Percentiles rank a stretch among this genome's conserved stretches.
These are phyloP conservation scores for Rousettus leschenaultii DNA, from an alignment of 2,113 vertebrate species.

Conservation along the genomic window DNA sequence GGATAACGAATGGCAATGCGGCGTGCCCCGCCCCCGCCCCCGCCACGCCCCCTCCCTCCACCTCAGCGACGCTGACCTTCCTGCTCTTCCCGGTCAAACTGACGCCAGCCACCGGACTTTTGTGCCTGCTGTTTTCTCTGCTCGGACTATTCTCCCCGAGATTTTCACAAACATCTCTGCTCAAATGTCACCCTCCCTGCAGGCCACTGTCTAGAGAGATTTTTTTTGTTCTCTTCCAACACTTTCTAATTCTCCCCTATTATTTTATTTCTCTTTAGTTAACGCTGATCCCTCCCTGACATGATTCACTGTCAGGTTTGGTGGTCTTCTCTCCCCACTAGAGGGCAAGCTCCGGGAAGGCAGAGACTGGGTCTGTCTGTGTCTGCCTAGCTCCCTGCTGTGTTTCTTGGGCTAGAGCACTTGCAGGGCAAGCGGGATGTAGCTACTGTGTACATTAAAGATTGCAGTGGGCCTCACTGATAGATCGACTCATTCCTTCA, in stretches of 20 bases:
- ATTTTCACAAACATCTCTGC: neutral
- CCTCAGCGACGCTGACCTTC: no score
- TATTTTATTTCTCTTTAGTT: neutral
- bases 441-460: neutral
- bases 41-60: rapidly evolving
- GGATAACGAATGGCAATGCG: rapidly evolving
- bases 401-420: neutral
- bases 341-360: neutral
- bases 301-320: neutral
- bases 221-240: neutral
- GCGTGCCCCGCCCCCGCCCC: neutral
- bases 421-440: neutral
- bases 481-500: neutral
- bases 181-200: neutral
- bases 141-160: neutral
- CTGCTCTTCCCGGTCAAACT: neutral
- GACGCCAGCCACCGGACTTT: neutral
- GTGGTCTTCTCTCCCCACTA: neutral
- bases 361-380: rapidly evolving
- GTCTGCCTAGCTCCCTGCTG: rapidly evolving
- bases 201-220: neutral
- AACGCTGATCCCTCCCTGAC: neutral
- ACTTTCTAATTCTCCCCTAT: neutral
- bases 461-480: neutral
- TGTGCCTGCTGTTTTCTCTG: neutral